These are phyloP conservation scores for Notocelia uddmanniana DNA, from an alignment of 2,888 invertebrate species.

Conservation along the genomic window DNA sequence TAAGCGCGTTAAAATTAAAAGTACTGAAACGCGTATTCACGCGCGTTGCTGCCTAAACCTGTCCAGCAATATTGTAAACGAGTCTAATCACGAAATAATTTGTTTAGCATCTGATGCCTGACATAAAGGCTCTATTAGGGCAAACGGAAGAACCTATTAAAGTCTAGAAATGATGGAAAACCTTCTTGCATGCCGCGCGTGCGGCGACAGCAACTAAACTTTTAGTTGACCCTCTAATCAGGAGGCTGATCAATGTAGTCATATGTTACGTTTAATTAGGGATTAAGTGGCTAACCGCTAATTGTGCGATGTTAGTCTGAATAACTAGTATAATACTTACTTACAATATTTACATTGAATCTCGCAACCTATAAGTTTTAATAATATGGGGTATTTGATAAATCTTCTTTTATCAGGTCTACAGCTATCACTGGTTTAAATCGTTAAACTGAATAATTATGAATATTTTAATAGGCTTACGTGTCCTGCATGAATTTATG, in stretches of 20 bases:
- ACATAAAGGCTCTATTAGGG: slow-evolving; percentile 10
- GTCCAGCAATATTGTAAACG: background rate
- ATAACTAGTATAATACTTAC: background rate
- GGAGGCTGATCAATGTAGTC: slow-evolving; percentile 27
- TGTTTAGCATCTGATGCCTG: slow-evolving; percentile 2
- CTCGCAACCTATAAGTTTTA: background rate
- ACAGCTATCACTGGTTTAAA: no score
- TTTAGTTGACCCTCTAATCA: slow-evolving; percentile 32
- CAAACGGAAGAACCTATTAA: slow-evolving; percentile 30
- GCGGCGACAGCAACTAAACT: slow-evolving; percentile 32
- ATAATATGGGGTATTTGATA: background rate
- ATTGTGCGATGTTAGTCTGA: background rate
- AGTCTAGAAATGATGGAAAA: slow-evolving; percentile 60
- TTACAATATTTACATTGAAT: background rate
- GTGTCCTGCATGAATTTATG: no score
- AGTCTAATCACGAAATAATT: background rate
- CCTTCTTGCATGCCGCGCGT: slow-evolving; percentile 63
- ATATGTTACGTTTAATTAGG: slow-evolving; percentile 44
- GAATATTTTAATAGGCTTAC: no score
- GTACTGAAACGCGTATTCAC: background rate
- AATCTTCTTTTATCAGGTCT: no score
- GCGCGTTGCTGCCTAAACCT: background rate
- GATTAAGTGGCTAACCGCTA: slow-evolving; percentile 27
- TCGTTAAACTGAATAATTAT: no score
- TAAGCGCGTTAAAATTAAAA: no score